Base-by-base conservation (phyloP, 1,140 invertebrate genomes). In the Pseudoatta argentina region DNA sequence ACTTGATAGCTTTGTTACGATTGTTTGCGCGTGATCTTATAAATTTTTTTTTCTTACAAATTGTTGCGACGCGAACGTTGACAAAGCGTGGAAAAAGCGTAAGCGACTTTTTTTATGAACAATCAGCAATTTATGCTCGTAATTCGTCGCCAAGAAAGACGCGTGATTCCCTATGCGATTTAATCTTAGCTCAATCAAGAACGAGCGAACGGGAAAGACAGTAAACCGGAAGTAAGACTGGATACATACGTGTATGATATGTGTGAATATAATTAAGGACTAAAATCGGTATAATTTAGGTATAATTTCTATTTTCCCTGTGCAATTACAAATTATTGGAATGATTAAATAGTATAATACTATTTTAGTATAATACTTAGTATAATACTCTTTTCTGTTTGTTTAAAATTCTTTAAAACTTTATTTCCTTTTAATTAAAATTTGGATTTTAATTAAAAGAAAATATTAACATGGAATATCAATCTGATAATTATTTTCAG, bases 151-250 rank as follows among this genome's bases (percentile, higher is more conserved):
- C 30, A 53, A 76, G 53, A 59, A 34, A 59, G 53, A 76, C 7
- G 30, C 53, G n/a, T 21, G 8, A 34, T 57, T 75, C 27, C n/a
- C 16, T 30, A 39, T 75, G 14, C n/a, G 53, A n/a, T 76, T 76
- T 75, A 21, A 75, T 75, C 34, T 76, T 59, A 39, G 53, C 21
- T 76, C 53, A 39, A 59, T 75, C 8, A 39, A 59, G 72, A 76
- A 59, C 53, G 53, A 76, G 72, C 72, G 72, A 75, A n/a, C 30
- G 53, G 7, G 53, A 59, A 76, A 76, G n/a, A 76, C 7, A 59
- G 0, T 14, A 34, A 76, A 24, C 30, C n/a, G 14, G n/a, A 16
- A 39, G 30, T 34, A 59, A 76, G 53, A 76, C n/a, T 76, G 72
- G 53, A 59, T 24, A 57, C 7, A n/a, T 75, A 72, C 18, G n/a